Evolutionary conservation across 2,888 invertebrate genomes (phyloP).

Genomic region (Eupithecia insigniata): DNA sequence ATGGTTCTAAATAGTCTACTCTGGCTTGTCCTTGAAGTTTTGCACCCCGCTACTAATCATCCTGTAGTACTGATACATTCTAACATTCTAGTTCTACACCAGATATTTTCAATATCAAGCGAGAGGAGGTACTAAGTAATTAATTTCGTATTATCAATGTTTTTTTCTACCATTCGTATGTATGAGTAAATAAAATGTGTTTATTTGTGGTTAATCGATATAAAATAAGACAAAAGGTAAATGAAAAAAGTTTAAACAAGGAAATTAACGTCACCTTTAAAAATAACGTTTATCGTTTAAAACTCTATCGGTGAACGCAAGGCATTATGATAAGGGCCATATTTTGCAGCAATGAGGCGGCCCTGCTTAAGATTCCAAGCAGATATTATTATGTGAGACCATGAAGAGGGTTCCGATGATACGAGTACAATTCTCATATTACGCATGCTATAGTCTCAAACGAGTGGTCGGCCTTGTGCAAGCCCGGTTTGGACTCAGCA

Average conservation of each 20-base stretch:
- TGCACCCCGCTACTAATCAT: no score
- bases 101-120: background rate
- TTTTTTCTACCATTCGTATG: background rate
- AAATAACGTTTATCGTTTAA: no score
- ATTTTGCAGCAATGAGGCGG: background rate
- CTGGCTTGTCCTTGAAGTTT: no score
- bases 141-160: background rate
- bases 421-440: conserved; percentile 43
- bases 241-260: background rate
- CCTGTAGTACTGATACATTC: no score
- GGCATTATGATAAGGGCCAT: background rate
- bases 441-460: conserved; percentile 42
- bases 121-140: background rate
- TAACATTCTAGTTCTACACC: no score
- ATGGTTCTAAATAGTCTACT: no score
- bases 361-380: conserved; percentile 36
- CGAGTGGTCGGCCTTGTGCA: conserved; percentile 66
- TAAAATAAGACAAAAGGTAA: background rate
- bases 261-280: background rate
- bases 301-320: background rate
- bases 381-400: conserved; percentile 35
- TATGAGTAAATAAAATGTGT: background rate
- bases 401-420: conserved; percentile 36
- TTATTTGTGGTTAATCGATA: background rate
- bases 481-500: conserved; percentile 66